Conservation (phyloP, 2,797 vertebrate species). For the Lepilemur ruficaudatus region DNA sequence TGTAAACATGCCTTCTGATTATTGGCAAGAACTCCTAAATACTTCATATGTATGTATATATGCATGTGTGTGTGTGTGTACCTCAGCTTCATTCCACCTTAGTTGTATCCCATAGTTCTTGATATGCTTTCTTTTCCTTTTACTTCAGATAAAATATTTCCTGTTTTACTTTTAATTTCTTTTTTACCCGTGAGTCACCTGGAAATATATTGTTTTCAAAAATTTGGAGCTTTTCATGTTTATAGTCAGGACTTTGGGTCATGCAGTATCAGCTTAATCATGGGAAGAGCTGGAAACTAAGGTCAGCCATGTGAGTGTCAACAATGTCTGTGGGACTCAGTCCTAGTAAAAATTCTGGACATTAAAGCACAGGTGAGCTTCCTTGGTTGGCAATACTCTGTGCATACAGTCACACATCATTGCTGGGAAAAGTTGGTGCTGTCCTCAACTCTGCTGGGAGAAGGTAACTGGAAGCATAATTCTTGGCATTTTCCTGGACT, state of each 20-base stretch:
- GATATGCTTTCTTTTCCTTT: neutral
- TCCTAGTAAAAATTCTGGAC: neutral
- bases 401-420: neutral
- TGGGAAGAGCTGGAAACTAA: neutral
- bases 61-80: rapidly evolving
- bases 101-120: neutral
- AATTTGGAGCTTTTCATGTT: neutral
- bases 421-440: neutral
- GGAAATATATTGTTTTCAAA: neutral
- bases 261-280: neutral
- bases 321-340: neutral
- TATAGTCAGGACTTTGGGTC: neutral
- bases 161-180: neutral
- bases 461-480: neutral
- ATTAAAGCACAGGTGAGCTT: neutral
- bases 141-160: neutral
- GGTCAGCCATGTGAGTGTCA: neutral
- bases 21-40: neutral
- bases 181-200: neutral
- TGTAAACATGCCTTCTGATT: neutral
- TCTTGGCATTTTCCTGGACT: neutral
- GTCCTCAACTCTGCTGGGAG: neutral
- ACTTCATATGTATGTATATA: neutral
- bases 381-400: neutral
- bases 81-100: neutral